Base-by-base conservation (phyloP, 2,888 invertebrate species). In the Palloptera scutellata region DNA sequence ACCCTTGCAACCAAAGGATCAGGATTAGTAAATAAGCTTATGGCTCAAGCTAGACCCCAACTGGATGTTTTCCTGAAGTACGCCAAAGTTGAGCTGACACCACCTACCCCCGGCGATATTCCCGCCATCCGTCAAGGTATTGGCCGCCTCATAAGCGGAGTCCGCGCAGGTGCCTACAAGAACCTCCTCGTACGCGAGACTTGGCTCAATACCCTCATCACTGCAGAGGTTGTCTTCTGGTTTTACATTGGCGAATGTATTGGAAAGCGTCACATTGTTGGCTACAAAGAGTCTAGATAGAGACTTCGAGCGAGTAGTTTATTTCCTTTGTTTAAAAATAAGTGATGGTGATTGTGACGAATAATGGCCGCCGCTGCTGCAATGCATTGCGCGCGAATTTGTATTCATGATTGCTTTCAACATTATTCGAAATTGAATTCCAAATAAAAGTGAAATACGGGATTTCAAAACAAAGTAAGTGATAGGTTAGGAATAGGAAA, bases 241-340 rank as follows among this genome's bases (percentile, higher is more conserved):
- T 99, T 99, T 87, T 98, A 92, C 81, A 87, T 97, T 74, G 98
- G 98, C 76, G 98, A 99, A 88, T 93, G 94, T 84, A 96, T 99
- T 80, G 98, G 98, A 80, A 97, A 96, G 86, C 90, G 97, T 77
- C 91, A 93, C 83, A 75, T 97, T 80, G 90, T 95, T 74, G 98
- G 98, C 75, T 94, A 94, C 80, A 84, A 93, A 78, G n/a, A n/a
- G 92, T 93, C 79, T 93, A 91, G 30, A 30, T 30, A 30, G 6
- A 4, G 6, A 30, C 30, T 30, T 30, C 3, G 30, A 30, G 6
- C 30, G 6, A 4, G 30, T 30, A 30, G 30, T 30, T 30, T 30
- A 30, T 30, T 30, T 6, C 6, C 6, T 30, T 2, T 30, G 30
- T 30, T 30, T 4, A 6, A 30, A n/a, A 30, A 30, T 30, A 30